Evolutionary conservation across 64 coral and sea anemone genomes (phyloP).

Genomic region (Porites australiensis): DNA sequence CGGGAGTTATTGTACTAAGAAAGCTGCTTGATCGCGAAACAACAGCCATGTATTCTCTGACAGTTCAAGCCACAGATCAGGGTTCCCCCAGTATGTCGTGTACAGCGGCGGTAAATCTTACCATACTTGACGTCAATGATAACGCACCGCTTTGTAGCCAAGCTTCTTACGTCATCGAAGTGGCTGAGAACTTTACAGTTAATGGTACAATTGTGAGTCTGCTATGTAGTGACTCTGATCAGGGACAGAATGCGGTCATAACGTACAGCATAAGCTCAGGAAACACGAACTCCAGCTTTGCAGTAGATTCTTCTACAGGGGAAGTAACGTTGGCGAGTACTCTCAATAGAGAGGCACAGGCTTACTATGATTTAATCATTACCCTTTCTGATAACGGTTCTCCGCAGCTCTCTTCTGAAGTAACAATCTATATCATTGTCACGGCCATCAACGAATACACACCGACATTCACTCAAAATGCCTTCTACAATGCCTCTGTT

Average conservation of each 20-base stretch:
- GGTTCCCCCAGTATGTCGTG: conserved; percentile 31
- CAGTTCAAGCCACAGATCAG: conserved; percentile 36
- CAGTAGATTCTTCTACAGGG: conserved; percentile 27
- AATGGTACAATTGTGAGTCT: conserved; percentile 38
- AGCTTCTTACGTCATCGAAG: conserved; percentile 22
- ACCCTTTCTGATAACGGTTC: conserved; percentile 25
- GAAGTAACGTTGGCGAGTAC: conserved; percentile 1
- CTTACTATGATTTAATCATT: conserved; percentile 59
- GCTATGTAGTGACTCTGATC: conserved; percentile 35
- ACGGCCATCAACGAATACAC: conserved; percentile 60
- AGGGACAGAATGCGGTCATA: conserved; percentile 27
- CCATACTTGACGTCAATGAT: conserved; percentile 47
- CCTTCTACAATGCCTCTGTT: conserved; percentile 47
- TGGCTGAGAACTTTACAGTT: conserved; percentile 44
- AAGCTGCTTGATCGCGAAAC: conserved; percentile 41
- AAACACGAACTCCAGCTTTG: conserved; percentile 63
- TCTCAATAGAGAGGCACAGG: conserved; percentile 42
- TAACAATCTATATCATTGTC: conserved; percentile 11
- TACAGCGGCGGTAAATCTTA: conserved; percentile 26
- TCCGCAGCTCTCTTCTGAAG: conserved; percentile 38
- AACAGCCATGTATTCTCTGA: conserved; percentile 1
- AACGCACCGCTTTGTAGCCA: conserved; percentile 43
- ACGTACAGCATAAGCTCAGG: conserved; percentile 56
- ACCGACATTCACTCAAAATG: conserved; percentile 50
- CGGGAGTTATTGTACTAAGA: conserved; percentile 42